Conservation (phyloP, 2,888 invertebrate species). For the Andricus curvator region DNA sequence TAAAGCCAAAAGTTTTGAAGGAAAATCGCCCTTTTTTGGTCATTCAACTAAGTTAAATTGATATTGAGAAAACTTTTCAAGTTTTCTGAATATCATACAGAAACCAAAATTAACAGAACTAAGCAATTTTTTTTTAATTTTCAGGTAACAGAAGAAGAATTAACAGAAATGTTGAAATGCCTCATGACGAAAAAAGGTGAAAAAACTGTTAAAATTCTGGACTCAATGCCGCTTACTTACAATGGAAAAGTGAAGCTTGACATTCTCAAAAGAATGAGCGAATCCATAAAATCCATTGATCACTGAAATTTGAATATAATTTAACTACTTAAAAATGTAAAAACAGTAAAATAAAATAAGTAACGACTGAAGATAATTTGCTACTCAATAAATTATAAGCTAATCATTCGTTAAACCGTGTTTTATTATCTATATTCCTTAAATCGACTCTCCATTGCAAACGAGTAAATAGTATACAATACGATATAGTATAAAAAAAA, state of each 20-base stretch:
- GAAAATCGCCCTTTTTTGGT: too few relatives aligned
- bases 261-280: slow-evolving; percentile 2
- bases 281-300: not conserved
- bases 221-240: slow-evolving; percentile 20
- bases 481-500: slow-evolving; percentile 41
- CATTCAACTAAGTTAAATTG: too few relatives aligned
- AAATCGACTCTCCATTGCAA: slow-evolving; percentile 36
- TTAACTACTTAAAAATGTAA: not conserved
- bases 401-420: not conserved
- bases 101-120: not conserved
- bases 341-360: not conserved
- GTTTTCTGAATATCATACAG: too few relatives aligned
- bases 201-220: slow-evolving; percentile 14
- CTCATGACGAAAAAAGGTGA: not conserved
- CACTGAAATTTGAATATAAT: not conserved
- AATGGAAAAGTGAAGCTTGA: slow-evolving; percentile 19
- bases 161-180: slow-evolving; percentile 10
- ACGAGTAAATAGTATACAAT: slow-evolving; percentile 25
- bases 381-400: not conserved
- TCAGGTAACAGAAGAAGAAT: slow-evolving; percentile 17
- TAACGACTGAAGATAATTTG: not conserved
- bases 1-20: too few relatives aligned
- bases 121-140: not conserved
- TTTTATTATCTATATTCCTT: slow-evolving; percentile 39
- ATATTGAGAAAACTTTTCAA: too few relatives aligned